Evolutionary conservation across 1,140 invertebrate genomes (phyloP).

Genomic region (Matsumurasca onukii): DNA sequence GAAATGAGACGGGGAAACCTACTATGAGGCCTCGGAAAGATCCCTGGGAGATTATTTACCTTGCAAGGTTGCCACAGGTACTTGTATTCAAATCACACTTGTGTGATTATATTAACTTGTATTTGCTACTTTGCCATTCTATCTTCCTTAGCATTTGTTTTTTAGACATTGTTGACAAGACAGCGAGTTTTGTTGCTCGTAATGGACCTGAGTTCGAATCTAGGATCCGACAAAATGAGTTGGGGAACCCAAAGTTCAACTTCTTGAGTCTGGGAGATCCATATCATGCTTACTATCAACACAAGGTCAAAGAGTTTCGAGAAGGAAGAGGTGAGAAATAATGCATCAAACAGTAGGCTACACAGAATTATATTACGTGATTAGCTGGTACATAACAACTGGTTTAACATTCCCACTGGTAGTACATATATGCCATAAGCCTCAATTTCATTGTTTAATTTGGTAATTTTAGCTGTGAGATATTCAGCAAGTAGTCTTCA

Average conservation of each 20-base stretch:
- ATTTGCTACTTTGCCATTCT: neutral
- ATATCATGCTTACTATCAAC: conserved; percentile 98
- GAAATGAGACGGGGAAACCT: neutral
- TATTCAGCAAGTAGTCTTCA: too few species aligned
- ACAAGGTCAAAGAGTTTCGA: conserved; percentile 95
- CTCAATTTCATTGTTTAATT: too few species aligned
- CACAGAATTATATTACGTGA: too few species aligned
- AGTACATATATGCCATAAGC: too few species aligned
- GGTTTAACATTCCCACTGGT: too few species aligned
- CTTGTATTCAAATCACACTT: neutral
- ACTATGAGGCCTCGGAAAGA: neutral
- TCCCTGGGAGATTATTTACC: neutral
- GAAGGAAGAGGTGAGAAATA: conserved; percentile 83
- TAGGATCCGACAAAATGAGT: conserved; percentile 93
- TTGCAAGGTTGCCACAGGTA: too few species aligned
- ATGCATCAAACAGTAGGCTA: too few species aligned
- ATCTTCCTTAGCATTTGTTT: conserved; percentile 26
- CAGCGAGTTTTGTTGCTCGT: conserved; percentile 96
- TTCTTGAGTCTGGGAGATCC: conserved; percentile 97
- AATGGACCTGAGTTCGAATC: conserved; percentile 99
- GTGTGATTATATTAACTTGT: neutral
- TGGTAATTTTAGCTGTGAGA: too few species aligned
- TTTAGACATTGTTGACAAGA: conserved; percentile 97
- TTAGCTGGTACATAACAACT: too few species aligned
- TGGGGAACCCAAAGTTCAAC: conserved; percentile 97